These are phyloP conservation scores for Channa striata DNA, from an alignment of 2,797 vertebrate species.

Conservation along the genomic window DNA sequence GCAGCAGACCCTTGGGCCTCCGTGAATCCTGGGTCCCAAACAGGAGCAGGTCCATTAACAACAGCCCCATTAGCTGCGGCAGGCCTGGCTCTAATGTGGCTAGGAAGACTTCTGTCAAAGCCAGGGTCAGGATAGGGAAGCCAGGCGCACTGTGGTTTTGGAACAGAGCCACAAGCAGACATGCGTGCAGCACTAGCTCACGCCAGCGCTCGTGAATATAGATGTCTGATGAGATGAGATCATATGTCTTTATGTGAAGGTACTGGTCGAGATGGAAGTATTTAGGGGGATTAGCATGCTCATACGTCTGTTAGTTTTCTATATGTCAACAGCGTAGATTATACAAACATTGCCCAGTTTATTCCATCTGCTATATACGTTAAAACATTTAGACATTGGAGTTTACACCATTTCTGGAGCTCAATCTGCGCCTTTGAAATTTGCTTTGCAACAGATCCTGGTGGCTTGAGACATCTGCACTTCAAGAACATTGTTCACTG, in stretches of 20 bases:
- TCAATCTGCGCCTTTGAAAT: constrained; percentile 21
- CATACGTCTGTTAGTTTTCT: constrained; percentile 55
- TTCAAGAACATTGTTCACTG: constrained; percentile 99
- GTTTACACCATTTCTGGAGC: constrained; percentile 29
- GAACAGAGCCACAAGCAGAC: constrained; percentile 64
- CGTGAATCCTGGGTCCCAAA: constrained; percentile 58
- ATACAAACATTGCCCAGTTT: constrained; percentile 48
- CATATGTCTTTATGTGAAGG: constrained; percentile 54
- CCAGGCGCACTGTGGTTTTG: constrained; percentile 72
- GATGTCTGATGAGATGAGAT: constrained; percentile 71
- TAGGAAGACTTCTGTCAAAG: constrained; percentile 67
- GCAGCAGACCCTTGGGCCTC: constrained; percentile 56
- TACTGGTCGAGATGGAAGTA: constrained; percentile 64
- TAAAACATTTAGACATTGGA: constrained; percentile 19
- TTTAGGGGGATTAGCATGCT: constrained; percentile 58
- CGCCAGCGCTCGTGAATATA: constrained; percentile 62
- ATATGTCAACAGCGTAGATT: constrained; percentile 34
- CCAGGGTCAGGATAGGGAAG: constrained; percentile 63
- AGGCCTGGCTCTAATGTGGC: constrained; percentile 77
- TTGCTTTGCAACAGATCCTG: constrained; percentile 87
- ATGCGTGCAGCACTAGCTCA: constrained; percentile 49
- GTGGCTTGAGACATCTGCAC: constrained; percentile 98
- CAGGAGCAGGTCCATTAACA: constrained; percentile 79
- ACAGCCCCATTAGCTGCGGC: constrained; percentile 76
- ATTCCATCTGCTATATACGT: constrained; percentile 9